A percentile compares a stretch with the other conserved stretches of the same genome.
phyloP scores from a whole-genome alignment of 2,888 invertebrate genomes.

The Holacanthella duospinosa region DNA sequence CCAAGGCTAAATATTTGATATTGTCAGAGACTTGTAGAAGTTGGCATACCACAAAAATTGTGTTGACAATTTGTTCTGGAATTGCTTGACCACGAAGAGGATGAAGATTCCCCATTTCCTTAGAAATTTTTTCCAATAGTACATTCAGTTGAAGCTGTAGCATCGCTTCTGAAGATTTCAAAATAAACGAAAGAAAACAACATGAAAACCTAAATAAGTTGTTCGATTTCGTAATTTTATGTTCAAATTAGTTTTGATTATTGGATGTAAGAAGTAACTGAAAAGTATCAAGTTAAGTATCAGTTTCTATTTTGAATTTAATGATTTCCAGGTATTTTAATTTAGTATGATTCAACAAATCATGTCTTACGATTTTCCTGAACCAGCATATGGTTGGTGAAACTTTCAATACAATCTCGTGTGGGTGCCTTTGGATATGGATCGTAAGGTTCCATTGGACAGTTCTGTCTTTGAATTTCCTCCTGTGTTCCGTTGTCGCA shows the following conservation, averaged over 20 bases:
- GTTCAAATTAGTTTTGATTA: too few relatives aligned
- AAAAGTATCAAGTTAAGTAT: too few relatives aligned
- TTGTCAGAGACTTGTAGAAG: not conserved
- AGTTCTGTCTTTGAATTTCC: not conserved
- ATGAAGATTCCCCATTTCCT: not conserved
- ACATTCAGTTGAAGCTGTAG: not conserved
- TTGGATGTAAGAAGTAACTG: too few relatives aligned
- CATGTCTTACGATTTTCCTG: not conserved
- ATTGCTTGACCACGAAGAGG: not conserved
- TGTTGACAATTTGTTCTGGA: not conserved
- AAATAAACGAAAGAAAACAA: not conserved
- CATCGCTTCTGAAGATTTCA: not conserved
- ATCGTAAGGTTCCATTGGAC: not conserved
- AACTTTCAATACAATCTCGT: not conserved
- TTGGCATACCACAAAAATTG: not conserved
- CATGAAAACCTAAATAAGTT: too few relatives aligned
- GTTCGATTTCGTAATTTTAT: too few relatives aligned
- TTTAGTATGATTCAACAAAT: not conserved
- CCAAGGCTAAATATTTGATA: not conserved
- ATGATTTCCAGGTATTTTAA: not conserved
- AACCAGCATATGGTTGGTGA: not conserved
- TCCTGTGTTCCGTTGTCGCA: not conserved
- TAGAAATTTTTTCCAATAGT: not conserved
- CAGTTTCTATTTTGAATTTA: too few relatives aligned
- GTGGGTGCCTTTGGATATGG: not conserved